Conservation (phyloP, 2,113 vertebrate genomes). For the Pseudopipra pipra region DNA sequence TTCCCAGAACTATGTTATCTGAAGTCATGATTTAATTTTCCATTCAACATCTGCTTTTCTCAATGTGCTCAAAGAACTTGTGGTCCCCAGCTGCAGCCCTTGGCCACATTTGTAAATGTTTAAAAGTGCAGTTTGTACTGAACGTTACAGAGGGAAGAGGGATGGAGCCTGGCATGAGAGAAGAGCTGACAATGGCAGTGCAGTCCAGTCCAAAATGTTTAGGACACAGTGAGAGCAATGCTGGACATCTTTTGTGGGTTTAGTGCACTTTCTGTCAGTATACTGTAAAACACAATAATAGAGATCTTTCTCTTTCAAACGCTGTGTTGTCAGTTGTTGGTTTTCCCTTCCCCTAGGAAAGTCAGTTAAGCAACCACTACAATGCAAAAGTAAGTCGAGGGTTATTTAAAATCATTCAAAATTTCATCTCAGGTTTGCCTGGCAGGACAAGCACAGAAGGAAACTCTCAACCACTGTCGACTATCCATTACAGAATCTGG, state of each 20-base stretch:
- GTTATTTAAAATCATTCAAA: background rate
- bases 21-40: background rate
- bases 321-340: background rate
- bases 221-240: background rate
- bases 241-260: background rate
- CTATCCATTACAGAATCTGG: conserved; percentile 76
- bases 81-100: background rate
- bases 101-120: background rate
- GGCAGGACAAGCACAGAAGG: conserved; percentile 69
- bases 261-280: background rate
- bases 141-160: background rate
- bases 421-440: conserved; percentile 67
- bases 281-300: background rate
- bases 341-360: background rate
- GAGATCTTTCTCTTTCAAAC: background rate
- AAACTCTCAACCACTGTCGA: conserved; percentile 80
- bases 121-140: background rate
- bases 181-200: background rate
- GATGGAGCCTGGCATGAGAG: background rate
- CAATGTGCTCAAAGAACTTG: background rate
- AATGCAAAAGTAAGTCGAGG: background rate
- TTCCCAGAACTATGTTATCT: background rate
- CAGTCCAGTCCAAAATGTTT: background rate
- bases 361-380: background rate
- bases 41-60: background rate